Percentiles rank a stretch among this genome's conserved stretches.
Conservation (phyloP, 2,113 vertebrate genomes). For the Lipotes vexillifer region DNA sequence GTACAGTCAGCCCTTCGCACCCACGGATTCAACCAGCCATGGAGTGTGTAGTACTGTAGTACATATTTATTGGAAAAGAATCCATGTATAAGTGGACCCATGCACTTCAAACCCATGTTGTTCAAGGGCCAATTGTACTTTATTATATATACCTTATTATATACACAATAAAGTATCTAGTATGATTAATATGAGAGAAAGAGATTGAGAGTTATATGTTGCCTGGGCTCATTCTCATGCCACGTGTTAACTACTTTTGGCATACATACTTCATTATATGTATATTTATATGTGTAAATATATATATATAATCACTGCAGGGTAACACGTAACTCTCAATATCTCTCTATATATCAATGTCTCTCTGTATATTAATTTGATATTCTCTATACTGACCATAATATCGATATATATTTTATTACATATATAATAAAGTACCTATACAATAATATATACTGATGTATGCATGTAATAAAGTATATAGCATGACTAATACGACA, state of each 20-base stretch:
- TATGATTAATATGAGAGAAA: neutral
- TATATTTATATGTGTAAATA: neutral
- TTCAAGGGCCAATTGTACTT: neutral
- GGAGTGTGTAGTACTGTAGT: neutral
- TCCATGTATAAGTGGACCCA: neutral
- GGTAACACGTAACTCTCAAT: neutral
- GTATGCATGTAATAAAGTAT: neutral
- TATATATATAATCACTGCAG: too few species aligned
- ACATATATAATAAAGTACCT: neutral
- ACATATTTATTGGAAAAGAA: neutral
- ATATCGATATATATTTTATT: neutral
- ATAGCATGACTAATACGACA: too few species aligned
- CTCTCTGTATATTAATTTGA: neutral
- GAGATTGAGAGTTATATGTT: neutral
- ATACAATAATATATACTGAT: neutral
- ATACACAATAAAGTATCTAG: neutral
- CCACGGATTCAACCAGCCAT: neutral
- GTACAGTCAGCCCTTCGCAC: neutral
- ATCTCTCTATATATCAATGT: neutral
- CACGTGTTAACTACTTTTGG: neutral
- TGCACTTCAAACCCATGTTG: neutral
- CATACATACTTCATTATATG: neutral
- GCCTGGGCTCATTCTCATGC: neutral
- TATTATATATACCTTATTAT: neutral
- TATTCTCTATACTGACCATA: neutral